phyloP scores from a whole-genome alignment of 2,113 vertebrate genomes.

The Oryzias celebensis region DNA sequence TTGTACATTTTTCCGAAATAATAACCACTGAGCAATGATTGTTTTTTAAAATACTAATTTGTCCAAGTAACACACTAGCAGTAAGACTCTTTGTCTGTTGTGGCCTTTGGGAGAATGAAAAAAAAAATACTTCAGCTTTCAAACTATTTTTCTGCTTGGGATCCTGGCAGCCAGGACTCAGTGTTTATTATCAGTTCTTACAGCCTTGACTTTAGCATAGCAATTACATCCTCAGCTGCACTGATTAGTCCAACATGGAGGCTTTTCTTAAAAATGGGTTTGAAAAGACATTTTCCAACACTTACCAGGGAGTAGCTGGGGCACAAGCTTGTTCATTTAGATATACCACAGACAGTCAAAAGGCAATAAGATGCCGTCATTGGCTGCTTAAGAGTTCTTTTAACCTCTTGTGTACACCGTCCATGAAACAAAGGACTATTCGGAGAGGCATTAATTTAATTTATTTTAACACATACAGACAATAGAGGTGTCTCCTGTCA shows the following conservation, averaged over 20 bases:
- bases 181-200: slow-evolving; percentile 77
- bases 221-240: slow-evolving; percentile 79
- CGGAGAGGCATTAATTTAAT: slow-evolving; percentile 60
- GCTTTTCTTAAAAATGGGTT: slow-evolving; percentile 70
- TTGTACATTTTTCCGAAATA: neutral
- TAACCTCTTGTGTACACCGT: slow-evolving; percentile 60
- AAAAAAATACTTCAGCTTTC: slow-evolving; percentile 42
- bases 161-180: slow-evolving; percentile 70
- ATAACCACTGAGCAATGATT: neutral
- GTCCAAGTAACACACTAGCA: slow-evolving; percentile 15
- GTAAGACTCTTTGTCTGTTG: slow-evolving; percentile 11
- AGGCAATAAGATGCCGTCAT: slow-evolving; percentile 70
- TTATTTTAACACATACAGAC: slow-evolving; percentile 46
- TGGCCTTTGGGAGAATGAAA: slow-evolving; percentile 26
- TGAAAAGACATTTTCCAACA: slow-evolving; percentile 73
- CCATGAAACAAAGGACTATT: slow-evolving; percentile 54
- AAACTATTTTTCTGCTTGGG: slow-evolving; percentile 58
- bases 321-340: slow-evolving; percentile 68
- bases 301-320: slow-evolving; percentile 67
- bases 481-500: slow-evolving; percentile 46
- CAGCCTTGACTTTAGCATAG: slow-evolving; percentile 77
- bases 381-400: slow-evolving; percentile 70
- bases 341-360: slow-evolving; percentile 64
- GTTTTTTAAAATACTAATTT: neutral
- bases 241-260: slow-evolving; percentile 79